Percentiles rank a stretch among this genome's conserved stretches.
Evolutionary conservation across 2,113 vertebrate species (phyloP).

Genomic region (Bungarus multicinctus): DNA sequence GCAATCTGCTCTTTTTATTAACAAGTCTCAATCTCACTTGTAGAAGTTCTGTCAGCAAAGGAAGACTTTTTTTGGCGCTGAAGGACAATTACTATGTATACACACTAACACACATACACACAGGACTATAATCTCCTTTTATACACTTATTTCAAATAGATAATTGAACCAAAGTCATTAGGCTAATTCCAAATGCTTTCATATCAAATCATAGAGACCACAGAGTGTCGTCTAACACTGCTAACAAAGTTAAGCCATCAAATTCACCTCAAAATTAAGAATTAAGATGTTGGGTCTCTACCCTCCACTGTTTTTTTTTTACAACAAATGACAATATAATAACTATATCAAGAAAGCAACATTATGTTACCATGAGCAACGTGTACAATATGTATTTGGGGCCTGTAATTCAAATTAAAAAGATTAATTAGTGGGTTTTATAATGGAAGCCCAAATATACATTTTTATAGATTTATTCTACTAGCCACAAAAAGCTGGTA

Average conservation of each 20-base stretch:
- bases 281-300: background rate
- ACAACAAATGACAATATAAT: background rate
- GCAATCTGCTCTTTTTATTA: conserved; percentile 44
- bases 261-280: background rate
- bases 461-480: background rate
- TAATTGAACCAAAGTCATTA: background rate
- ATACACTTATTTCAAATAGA: background rate
- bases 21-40: conserved; percentile 38
- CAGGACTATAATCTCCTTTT: background rate
- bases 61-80: conserved; percentile 20
- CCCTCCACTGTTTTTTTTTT: background rate
- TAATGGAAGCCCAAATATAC: background rate
- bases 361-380: background rate
- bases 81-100: conserved; percentile 2
- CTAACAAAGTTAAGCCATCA: background rate
- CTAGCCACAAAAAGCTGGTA: background rate
- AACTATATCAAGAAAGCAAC: background rate
- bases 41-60: conserved; percentile 30
- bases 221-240: background rate
- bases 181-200: background rate
- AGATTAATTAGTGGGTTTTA: background rate
- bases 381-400: background rate
- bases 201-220: background rate
- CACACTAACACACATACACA: background rate
- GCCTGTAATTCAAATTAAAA: background rate